Evolutionary conservation across 2,797 vertebrate genomes (phyloP), one percentile per base, ranked within the genome.

Genomic region (Falco novaeseelandiae): DNA sequence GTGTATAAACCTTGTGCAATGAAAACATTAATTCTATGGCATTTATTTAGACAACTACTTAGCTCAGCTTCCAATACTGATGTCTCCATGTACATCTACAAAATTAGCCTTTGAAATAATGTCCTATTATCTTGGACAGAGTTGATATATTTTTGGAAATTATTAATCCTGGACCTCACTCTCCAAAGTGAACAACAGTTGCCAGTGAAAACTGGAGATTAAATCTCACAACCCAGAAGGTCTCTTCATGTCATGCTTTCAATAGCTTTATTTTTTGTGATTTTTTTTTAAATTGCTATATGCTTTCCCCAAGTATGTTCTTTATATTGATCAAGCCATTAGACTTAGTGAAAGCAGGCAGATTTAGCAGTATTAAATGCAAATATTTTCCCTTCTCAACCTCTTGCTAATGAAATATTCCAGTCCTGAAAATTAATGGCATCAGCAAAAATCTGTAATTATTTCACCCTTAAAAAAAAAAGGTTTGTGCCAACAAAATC

Each of bases 361-460:
- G 71, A 89, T 89, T 91, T 93, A 81, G 65, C 78, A 92, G 63
- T 48, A 92, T 74, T 89, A 96, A 94, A 87, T 81, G 57, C 49
- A 94, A 92, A 73, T 66, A 95, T 91, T 92, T 94, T 89, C 57
- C 78, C 78, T 87, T 59, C 54, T 89, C 49, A 65, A 81, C 12
- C 61, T 61, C 84, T 83, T 72, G 57, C 46, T 95, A 94, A 95
- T 89, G 78, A 96, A 96, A 71, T 90, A 92, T 52, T 88, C 69
- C 63, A 82, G 54, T 55, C 52, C 63, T 91, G 78, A 79, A 93
- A 96, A 97, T 83, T 73, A 94, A 89, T 2, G 71, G 52, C 83
- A 93, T 91, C 93, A 97, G 90, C 90, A 92, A 95, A 96, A 95
- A 23, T 26, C 57, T 57, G 6, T 58, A 94, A 94, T 89, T 88